A percentile compares a stretch with the other conserved stretches of the same genome.
These are phyloP conservation scores for Coilia nasus DNA, from an alignment of 2,797 vertebrate species.

Conservation along the genomic window DNA sequence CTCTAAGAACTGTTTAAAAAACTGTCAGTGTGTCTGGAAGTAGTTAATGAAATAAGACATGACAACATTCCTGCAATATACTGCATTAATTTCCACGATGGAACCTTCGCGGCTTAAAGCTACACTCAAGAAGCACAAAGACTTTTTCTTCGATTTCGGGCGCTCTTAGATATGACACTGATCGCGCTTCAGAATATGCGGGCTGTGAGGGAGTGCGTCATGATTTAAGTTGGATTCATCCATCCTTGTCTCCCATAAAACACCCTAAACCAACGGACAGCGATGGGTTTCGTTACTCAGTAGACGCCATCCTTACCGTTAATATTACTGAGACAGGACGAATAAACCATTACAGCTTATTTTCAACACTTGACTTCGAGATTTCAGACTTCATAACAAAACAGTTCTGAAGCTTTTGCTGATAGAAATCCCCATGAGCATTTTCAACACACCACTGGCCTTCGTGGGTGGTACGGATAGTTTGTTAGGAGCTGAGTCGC, in stretches of 20 bases:
- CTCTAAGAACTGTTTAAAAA: not conserved
- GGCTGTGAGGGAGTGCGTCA: not conserved
- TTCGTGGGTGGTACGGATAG: slow-evolving; percentile 10
- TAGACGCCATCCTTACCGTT: not conserved
- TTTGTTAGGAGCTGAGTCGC: not conserved
- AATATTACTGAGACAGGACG: not conserved
- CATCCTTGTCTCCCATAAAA: not conserved
- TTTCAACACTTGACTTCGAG: not conserved
- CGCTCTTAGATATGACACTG: not conserved
- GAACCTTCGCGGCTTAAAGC: not conserved
- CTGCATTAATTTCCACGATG: not conserved
- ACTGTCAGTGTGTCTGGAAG: not conserved
- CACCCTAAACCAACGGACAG: not conserved
- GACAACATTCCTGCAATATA: not conserved
- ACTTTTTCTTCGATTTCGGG: not conserved
- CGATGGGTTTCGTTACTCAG: not conserved
- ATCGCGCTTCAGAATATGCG: not conserved
- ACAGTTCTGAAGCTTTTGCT: not conserved
- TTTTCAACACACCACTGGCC: not conserved
- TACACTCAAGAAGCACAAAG: not conserved
- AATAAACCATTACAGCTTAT: not conserved
- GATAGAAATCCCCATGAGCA: not conserved
- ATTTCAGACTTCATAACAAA: not conserved
- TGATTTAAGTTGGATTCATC: not conserved
- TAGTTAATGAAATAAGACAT: not conserved